Evolutionary conservation across 2,797 vertebrate species (phyloP).

Genomic region (Martes flavigula): DNA sequence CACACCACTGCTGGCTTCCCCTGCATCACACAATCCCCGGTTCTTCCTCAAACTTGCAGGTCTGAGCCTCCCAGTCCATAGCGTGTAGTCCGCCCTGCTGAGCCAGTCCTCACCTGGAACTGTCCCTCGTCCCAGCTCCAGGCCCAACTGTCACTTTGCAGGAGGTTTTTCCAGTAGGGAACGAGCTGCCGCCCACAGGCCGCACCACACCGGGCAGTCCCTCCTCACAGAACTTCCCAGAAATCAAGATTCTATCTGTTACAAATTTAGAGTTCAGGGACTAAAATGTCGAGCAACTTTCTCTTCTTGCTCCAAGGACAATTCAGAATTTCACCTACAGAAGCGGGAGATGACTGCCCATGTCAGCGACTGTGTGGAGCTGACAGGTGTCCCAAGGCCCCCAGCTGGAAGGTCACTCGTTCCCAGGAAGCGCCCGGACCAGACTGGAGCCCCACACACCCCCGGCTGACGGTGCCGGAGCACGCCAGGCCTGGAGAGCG

Average conservation of each 20-base stretch:
- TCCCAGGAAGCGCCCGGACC: background rate
- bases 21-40: background rate
- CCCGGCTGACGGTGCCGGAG: background rate
- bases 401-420: background rate
- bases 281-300: background rate
- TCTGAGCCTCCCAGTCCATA: background rate
- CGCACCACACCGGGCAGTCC: background rate
- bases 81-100: too few relatives aligned
- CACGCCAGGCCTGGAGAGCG: background rate
- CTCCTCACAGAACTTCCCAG: slow-evolving; percentile 23
- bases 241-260: background rate
- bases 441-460: background rate
- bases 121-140: background rate
- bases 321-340: rapidly evolving
- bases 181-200: background rate
- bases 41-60: background rate
- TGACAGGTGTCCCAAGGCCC: background rate
- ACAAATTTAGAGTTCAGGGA: background rate
- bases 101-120: background rate
- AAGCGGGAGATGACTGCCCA: rapidly evolving
- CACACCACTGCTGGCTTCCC: background rate
- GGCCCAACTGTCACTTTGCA: rapidly evolving
- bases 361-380: rapidly evolving
- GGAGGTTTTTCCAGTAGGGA: background rate
- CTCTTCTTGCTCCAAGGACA: background rate